These are phyloP conservation scores for Pachyrhynchus sulphureomaculatus DNA, from an alignment of 1,140 invertebrate genomes.

Conservation along the genomic window DNA sequence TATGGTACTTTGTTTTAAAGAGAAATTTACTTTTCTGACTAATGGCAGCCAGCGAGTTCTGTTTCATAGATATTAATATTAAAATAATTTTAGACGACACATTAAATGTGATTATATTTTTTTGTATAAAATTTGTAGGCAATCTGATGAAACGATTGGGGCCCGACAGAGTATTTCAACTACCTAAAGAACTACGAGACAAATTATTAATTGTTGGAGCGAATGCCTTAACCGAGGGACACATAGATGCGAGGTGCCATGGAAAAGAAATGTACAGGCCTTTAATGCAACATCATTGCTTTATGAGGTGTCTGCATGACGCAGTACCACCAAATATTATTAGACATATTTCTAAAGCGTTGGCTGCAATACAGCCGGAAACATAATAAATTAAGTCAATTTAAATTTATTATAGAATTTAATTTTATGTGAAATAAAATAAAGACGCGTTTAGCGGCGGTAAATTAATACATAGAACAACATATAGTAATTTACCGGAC, in stretches of 20 bases:
- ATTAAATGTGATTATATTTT: neutral
- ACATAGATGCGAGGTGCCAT: constrained; percentile 77
- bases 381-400: neutral
- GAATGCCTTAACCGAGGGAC: constrained; percentile 82
- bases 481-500: too few species aligned
- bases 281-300: constrained; percentile 62
- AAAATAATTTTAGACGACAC: too few species aligned
- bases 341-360: constrained; percentile 66
- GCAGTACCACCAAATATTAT: constrained; percentile 65
- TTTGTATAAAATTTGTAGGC: too few species aligned
- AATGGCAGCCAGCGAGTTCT: too few species aligned
- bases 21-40: too few species aligned
- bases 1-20: too few species aligned
- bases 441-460: too few species aligned
- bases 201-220: constrained; percentile 77
- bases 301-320: constrained; percentile 64
- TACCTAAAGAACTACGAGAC: constrained; percentile 77
- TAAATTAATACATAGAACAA: too few species aligned
- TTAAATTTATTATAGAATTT: too few species aligned
- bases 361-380: constrained; percentile 43
- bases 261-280: constrained; percentile 66
- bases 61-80: too few species aligned
- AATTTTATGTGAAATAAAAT: too few species aligned
- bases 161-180: constrained; percentile 67
- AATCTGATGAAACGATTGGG: constrained; percentile 70